Evolutionary conservation across 2,113 vertebrate species (phyloP).

Genomic region (Ursus arctos): DNA sequence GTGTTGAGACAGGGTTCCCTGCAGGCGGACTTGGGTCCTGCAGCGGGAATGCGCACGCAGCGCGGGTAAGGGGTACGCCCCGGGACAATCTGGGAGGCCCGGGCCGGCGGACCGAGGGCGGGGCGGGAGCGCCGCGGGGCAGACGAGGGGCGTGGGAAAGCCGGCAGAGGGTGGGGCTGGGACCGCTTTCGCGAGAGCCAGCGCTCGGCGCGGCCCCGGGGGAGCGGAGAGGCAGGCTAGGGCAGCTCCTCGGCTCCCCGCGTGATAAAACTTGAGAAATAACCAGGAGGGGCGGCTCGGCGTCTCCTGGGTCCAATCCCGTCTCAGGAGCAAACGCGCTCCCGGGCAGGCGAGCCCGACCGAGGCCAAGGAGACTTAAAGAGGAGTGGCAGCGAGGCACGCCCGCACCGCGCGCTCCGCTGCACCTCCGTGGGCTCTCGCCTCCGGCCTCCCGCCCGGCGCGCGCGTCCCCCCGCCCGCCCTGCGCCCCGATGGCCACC

Average conservation of each 20-base stretch:
- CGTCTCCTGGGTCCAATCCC: slow-evolving; percentile 44
- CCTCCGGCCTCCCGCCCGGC: rapidly evolving
- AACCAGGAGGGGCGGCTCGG: slow-evolving; percentile 69
- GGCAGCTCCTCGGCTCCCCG: slow-evolving; percentile 65
- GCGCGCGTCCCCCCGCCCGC: neutral
- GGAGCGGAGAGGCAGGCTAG: slow-evolving; percentile 66
- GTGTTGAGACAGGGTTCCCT: slow-evolving; percentile 33
- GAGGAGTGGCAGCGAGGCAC: neutral
- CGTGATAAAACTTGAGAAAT: slow-evolving; percentile 77
- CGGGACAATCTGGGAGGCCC: neutral
- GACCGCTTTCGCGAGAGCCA: neutral
- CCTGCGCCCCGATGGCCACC: slow-evolving; percentile 25
- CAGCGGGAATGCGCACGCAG: neutral
- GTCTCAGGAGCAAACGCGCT: slow-evolving; percentile 14
- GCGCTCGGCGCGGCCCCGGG: neutral
- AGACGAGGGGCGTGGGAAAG: slow-evolving; percentile 51
- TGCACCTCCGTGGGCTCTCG: no score
- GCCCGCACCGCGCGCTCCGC: neutral
- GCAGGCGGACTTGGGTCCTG: neutral
- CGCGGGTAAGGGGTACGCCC: neutral
- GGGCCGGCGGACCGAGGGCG: neutral
- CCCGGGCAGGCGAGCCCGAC: neutral
- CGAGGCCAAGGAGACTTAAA: neutral
- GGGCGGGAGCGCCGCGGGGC: neutral
- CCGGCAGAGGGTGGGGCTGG: neutral